These are phyloP conservation scores for Epinephelus coioides DNA, from an alignment of 2,797 vertebrate species.

Conservation along the genomic window DNA sequence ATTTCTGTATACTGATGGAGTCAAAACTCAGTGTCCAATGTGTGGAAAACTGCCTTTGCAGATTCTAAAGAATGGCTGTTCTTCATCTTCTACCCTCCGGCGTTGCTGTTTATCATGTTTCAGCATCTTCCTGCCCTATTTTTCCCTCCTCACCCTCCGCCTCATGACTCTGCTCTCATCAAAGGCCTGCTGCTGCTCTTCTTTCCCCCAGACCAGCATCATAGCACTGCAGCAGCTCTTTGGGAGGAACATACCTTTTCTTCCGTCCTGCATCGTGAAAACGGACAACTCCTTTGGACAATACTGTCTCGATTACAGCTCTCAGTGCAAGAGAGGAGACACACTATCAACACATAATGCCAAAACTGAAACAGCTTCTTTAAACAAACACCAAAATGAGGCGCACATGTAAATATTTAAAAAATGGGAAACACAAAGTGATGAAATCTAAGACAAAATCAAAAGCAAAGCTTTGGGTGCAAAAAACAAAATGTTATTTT, in stretches of 20 bases:
- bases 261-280: neutral
- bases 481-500: neutral
- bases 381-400: neutral
- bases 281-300: neutral
- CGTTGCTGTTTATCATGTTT: neutral
- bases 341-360: neutral
- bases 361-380: neutral
- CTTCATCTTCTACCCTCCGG: conserved; percentile 8
- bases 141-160: neutral
- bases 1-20: no score
- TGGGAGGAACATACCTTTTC: neutral
- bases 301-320: neutral
- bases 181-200: neutral
- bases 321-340: neutral
- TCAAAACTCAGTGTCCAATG: neutral
- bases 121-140: conserved; percentile 7
- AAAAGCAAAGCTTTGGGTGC: neutral
- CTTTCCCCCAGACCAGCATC: neutral
- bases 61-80: no score
- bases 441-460: neutral
- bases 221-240: neutral
- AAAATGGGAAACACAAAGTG: neutral
- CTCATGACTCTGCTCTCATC: neutral
- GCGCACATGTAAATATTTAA: no score
- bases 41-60: neutral